phyloP scores from a whole-genome alignment of 2,888 invertebrate species.

The Pterostichus madidus region DNA sequence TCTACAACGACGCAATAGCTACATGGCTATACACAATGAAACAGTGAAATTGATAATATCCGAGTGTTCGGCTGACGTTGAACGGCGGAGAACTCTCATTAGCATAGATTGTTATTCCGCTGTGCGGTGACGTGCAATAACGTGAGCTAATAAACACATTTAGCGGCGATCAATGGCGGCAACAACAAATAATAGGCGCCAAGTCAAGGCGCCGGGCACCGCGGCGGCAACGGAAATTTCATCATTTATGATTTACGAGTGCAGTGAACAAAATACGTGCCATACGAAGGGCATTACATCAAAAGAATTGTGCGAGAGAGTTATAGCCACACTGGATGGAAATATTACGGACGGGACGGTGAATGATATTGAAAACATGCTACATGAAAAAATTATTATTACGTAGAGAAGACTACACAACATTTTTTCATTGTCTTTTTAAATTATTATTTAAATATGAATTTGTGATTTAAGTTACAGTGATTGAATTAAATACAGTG shows the following conservation, averaged over 20 bases:
- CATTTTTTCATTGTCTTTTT: too few relatives aligned
- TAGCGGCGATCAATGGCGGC: conserved; percentile 40
- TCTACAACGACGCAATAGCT: neutral
- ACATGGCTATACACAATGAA: neutral
- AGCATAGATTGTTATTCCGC: conserved; percentile 29
- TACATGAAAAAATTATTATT: conserved; percentile 6
- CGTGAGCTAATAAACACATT: conserved; percentile 35
- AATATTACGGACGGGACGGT: conserved; percentile 5
- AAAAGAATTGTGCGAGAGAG: conserved; percentile 14
- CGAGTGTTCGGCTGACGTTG: neutral
- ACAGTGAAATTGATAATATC: conserved; percentile 21
- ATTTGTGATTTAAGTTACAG: too few relatives aligned
- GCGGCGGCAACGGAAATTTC: conserved; percentile 14
- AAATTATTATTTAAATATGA: too few relatives aligned
- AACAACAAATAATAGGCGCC: conserved; percentile 20
- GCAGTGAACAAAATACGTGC: conserved; percentile 30
- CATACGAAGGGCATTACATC: conserved; percentile 24
- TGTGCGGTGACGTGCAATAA: conserved; percentile 25
- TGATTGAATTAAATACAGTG: too few relatives aligned
- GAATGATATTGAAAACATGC: conserved; percentile 4
- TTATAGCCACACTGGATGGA: neutral
- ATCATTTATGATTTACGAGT: conserved; percentile 40
- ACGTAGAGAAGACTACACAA: too few relatives aligned
- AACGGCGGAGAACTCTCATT: conserved; percentile 1
- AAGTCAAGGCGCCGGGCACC: conserved; percentile 11